Evolutionary conservation across 2,888 invertebrate species (phyloP), one percentile per base, ranked within the genome.

Genomic region (Tachina lurida): DNA sequence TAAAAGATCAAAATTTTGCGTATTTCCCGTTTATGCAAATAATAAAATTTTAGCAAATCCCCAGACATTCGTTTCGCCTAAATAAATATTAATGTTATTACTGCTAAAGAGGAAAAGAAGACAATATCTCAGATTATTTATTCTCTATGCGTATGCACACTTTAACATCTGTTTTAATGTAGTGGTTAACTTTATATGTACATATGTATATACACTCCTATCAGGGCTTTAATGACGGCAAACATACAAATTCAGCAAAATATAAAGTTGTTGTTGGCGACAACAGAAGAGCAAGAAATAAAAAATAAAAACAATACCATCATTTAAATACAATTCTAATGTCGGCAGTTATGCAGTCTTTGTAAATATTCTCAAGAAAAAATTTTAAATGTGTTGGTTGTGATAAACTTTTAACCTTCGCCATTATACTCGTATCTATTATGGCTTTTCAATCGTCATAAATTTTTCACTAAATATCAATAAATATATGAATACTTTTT

Each of bases 401-500:
- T 60, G 45, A 84, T 84, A 77, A 84, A 77, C 58, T 47, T 67
- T 76, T 81, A 84, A 76, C 84, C 84, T 80, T 84, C 84, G 76
- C 49, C 65, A 78, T 80, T 79, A 79, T 58, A 31, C 31, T 31
- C 0, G 4, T 31, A 31, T 31, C 31, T 31, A 5, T 31, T 31
- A 67, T 78, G 54, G 56, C 62, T 75, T 71, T 80, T 76, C 80
- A 73, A 84, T 77, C 81, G 84, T 81, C 80, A 84, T 81, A 84
- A 80, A 84, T 84, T 73, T 73, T 62, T 13, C 41, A 71, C 80
- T 73, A 77, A 80, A 84, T 84, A 75, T 75, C 84, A 79, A 84
- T 75, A 80, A 79, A 76, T 70, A 43, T 68, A 71, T 58, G 31
- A 31, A 31, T 31, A 31, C 31, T 4, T 63, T 10, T 45, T 10